phyloP scores from a whole-genome alignment of 2,888 invertebrate species.

The Yponomeuta plumbellus region DNA sequence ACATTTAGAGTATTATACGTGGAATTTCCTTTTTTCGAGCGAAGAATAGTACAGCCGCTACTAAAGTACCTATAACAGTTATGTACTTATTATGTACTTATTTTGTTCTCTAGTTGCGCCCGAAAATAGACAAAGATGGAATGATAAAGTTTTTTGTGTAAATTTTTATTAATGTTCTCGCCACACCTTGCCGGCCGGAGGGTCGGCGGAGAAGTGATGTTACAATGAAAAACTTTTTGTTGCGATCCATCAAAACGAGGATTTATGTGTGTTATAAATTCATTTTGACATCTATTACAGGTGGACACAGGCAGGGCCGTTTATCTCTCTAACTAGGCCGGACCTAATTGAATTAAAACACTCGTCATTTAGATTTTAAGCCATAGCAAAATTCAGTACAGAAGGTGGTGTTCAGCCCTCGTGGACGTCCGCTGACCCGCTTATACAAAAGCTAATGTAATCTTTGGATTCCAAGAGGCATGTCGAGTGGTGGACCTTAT shows the following conservation, averaged over 20 bases:
- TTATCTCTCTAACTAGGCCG: neutral
- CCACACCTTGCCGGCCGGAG: neutral
- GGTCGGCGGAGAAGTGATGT: neutral
- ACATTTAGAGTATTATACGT: no score
- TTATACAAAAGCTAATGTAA: conserved; percentile 4
- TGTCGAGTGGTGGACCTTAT: conserved; percentile 8
- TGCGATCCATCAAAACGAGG: neutral
- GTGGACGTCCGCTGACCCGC: neutral
- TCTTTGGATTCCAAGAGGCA: conserved; percentile 12
- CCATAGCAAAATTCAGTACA: no score
- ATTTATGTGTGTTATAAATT: neutral
- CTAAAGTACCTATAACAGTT: no score
- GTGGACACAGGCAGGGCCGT: neutral
- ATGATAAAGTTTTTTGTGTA: neutral
- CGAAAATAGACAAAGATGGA: neutral
- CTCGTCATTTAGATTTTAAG: neutral
- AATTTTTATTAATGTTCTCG: neutral
- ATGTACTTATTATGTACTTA: no score
- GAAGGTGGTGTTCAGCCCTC: neutral
- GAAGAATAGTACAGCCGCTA: no score
- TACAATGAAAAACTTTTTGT: neutral
- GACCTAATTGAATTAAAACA: neutral
- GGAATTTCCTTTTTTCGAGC: no score
- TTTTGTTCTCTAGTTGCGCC: neutral
- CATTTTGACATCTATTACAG: neutral